A percentile compares a stretch with the other conserved stretches of the same genome.
These are phyloP conservation scores for Ammodytes dubius DNA, from an alignment of 2,113 vertebrate species.

Conservation along the genomic window DNA sequence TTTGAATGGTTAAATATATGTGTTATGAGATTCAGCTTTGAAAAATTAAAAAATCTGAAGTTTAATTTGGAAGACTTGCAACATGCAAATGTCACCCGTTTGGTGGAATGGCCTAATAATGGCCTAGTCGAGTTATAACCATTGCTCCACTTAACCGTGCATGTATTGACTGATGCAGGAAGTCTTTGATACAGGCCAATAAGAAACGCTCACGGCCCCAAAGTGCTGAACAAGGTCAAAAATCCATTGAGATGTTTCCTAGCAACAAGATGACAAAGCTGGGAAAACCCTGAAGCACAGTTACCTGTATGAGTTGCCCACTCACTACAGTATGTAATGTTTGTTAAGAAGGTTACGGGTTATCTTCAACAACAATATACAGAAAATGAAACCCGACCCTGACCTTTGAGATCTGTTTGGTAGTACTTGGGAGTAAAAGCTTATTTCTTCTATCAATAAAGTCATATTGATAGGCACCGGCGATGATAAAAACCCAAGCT, in stretches of 20 bases:
- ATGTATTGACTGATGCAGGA: not conserved
- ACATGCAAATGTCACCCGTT: no score
- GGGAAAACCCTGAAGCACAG: not conserved
- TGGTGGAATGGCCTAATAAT: no score
- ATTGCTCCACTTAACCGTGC: no score
- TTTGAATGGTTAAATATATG: no score
- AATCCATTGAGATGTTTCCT: slow-evolving; percentile 50
- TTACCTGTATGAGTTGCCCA: slow-evolving; percentile 16
- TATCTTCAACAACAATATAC: not conserved
- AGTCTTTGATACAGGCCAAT: slow-evolving; percentile 2
- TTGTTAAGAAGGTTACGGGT: not conserved
- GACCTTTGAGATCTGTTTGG: slow-evolving; percentile 3
- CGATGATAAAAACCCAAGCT: slow-evolving; percentile 15
- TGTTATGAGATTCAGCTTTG: no score
- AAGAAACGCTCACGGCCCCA: slow-evolving; percentile 1
- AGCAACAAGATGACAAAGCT: slow-evolving; percentile 43
- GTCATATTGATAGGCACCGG: not conserved
- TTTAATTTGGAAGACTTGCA: no score
- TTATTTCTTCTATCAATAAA: not conserved
- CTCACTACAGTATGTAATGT: not conserved
- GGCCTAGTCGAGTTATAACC: no score
- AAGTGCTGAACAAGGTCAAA: slow-evolving; percentile 35
- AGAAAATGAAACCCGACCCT: not conserved
- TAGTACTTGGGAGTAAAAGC: slow-evolving; percentile 5
- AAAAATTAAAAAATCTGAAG: no score